phyloP scores from a whole-genome alignment of 2,797 vertebrate genomes.

The Hoplostethus atlanticus region DNA sequence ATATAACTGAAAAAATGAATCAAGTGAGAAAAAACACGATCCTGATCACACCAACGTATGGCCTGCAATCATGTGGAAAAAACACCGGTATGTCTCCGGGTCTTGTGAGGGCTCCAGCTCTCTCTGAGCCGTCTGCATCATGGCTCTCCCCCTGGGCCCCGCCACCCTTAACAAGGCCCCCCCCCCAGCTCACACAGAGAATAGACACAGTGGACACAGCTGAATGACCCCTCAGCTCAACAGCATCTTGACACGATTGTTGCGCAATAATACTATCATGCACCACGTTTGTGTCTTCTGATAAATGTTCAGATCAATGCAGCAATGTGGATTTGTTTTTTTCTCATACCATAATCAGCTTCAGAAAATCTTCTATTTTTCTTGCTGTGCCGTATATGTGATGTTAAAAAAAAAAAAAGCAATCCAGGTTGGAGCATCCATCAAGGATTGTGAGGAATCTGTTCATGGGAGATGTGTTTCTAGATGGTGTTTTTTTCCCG shows the following conservation, averaged over 20 bases:
- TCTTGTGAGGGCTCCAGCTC: slow-evolving; percentile 33
- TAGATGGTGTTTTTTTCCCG: slow-evolving; percentile 7
- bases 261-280: slow-evolving; percentile 26
- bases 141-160: slow-evolving; percentile 9
- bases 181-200: slow-evolving; percentile 46
- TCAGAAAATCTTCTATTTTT: background rate
- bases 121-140: slow-evolving; percentile 29
- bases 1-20: no score
- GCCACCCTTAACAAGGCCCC: slow-evolving; percentile 48
- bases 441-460: background rate
- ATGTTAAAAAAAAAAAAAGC: no score
- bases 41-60: slow-evolving; percentile 1
- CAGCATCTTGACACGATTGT: slow-evolving; percentile 21
- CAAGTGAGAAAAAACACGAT: background rate
- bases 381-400: no score
- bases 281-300: slow-evolving; percentile 23
- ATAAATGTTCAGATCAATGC: slow-evolving; percentile 43
- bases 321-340: slow-evolving; percentile 28
- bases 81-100: slow-evolving; percentile 7
- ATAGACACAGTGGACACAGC: slow-evolving; percentile 28
- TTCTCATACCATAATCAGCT: background rate
- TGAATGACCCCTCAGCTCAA: slow-evolving; percentile 10
- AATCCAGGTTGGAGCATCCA: slow-evolving; percentile 31
- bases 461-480: slow-evolving; percentile 60
- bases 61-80: slow-evolving; percentile 24